Evolutionary conservation across 2,797 vertebrate species (phyloP), one percentile per base, ranked within the genome.

Genomic region (Etheostoma nigrum): DNA sequence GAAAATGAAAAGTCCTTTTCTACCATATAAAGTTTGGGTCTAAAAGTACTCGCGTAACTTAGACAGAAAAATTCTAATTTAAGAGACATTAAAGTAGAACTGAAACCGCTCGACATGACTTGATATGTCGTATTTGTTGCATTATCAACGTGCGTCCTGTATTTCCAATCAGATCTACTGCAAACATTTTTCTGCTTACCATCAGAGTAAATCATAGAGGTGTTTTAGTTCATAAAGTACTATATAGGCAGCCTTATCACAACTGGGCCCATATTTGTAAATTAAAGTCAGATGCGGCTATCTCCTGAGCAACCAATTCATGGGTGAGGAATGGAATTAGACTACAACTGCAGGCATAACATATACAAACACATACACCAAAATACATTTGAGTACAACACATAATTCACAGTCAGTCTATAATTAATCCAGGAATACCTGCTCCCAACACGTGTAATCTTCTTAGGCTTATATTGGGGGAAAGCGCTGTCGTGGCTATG

Each of bases 381-480:
- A 95, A 95, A 95, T 94, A 94, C 95, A 95, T 86, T 95, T 92
- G 60, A 72, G 78, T 83, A 93, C 48, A 53, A 75, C 54, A 61
- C 79, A 59, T 83, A 82, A 90, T 79, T 90, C 82, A 76, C 65
- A 94, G 96, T 94, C 81, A 84, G 89, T 90, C 88, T 83, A 87
- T 89, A 96, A 96, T 96, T 95, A 96, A 95, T 96, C 94, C 95
- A 95, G 95, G 95, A 96, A 93, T 98, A 98, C 96, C 97, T 98
- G 95, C 96, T 96, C 96, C 96, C 96, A 96, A 96, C 96, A 96
- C 94, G 94, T 96, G 94, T 97, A 97, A 97, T 97, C 96, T 96
- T 88, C 83, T 96, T 96, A 96, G 87, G 96, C 95, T 97, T 95
- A 97, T 95, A 95, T 95, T 94, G 95, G 94, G 94, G 75, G 95